Conservation (phyloP, 1,140 invertebrate species). For the Diachasmimorpha longicaudata region DNA sequence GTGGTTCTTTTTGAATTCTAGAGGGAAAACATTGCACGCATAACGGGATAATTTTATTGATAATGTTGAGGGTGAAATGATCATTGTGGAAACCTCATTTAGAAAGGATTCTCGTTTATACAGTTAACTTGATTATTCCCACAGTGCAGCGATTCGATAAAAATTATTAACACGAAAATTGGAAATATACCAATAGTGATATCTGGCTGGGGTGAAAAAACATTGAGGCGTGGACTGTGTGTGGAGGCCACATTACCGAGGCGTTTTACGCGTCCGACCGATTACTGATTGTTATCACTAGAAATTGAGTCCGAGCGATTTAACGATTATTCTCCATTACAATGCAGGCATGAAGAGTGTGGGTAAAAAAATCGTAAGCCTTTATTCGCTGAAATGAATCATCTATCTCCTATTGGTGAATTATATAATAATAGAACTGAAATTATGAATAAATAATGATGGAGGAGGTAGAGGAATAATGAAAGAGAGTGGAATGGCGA, state of each 20-base stretch:
- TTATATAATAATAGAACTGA: not conserved
- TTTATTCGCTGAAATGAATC: not conserved
- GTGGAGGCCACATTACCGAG: not conserved
- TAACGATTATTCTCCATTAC: constrained; percentile 17
- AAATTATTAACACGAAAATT: constrained; percentile 7
- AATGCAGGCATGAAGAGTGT: not conserved
- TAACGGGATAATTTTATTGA: not conserved
- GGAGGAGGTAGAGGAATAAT: not conserved
- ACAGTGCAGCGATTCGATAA: not conserved
- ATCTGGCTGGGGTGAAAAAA: not conserved
- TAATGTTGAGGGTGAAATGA: not conserved
- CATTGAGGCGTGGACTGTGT: not conserved
- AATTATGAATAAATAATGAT: not conserved
- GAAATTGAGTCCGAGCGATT: constrained; percentile 14
- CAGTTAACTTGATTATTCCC: not conserved
- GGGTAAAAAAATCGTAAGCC: not conserved
- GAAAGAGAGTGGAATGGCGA: not conserved
- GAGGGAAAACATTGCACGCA: not conserved
- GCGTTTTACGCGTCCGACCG: constrained; percentile 8
- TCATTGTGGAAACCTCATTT: not conserved
- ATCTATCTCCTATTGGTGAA: not conserved
- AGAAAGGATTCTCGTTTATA: not conserved
- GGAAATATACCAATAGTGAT: not conserved
- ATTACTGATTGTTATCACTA: constrained; percentile 17
- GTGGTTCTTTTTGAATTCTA: not conserved